Evolutionary conservation across 2,113 vertebrate species (phyloP), one percentile per base, ranked within the genome.

Genomic region (Mystacornis crossleyi): DNA sequence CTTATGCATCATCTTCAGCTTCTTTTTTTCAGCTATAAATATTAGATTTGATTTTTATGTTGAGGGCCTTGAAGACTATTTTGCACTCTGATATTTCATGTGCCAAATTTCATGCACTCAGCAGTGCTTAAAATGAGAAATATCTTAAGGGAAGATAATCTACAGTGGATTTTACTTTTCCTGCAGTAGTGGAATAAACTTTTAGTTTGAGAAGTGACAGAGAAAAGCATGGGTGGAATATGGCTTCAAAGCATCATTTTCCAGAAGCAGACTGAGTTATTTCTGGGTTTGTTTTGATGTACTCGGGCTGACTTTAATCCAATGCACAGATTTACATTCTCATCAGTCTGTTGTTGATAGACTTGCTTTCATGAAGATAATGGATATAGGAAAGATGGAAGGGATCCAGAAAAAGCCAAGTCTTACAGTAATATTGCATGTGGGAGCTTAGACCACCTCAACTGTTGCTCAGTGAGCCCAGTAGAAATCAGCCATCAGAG

Each of bases 31-130:
- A 16, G 29, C 70, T 82, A 57, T 88, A 93, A 88, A 70, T 87
- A 85, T 87, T 87, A 73, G 70, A 87, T 80, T 85, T 87, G 34
- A 93, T 93, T 93, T 95, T 87, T 84, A 55, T 53, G 19, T 82
- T 90, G 73, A 84, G 53, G 50, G 26, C 48, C 25, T 91, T 75
- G 71, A 95, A 89, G 70, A 50, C 67, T 45, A 10, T 86, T 91
- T 81, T 90, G 71, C 80, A 70, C 17, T 82, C 74, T 83, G 61
- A 34, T 93, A 69, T 85, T 94, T 92, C 42, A n/a, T 82, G 29
- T 86, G 62, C 58, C 45, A 77, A 77, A 90, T 65, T 66, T 87
- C 48, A 74, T 81, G 83, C 26, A 54, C 42, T 85, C 85, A 73
- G 58, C 50, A 75, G 20, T 80, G 85, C 45, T 88, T 85, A 86